These are phyloP conservation scores for Elachura formosa DNA, from an alignment of 2,113 vertebrate species.

Conservation along the genomic window DNA sequence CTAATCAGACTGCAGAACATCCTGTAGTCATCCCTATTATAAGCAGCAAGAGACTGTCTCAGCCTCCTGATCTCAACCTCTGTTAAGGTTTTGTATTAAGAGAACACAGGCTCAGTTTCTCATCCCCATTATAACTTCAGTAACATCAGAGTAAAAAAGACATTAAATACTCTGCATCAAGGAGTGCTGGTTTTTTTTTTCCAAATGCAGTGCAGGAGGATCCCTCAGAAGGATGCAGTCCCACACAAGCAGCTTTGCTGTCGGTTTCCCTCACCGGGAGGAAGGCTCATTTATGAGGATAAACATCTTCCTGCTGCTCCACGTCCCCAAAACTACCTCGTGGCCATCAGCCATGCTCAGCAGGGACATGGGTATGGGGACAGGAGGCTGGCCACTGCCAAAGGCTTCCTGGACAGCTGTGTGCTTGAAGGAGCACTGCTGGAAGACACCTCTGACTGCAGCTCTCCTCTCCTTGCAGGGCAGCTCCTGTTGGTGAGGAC, in stretches of 20 bases:
- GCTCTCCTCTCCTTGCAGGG: neutral
- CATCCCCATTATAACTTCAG: neutral
- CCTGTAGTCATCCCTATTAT: neutral
- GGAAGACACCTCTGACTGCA: neutral
- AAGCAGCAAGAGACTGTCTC: neutral
- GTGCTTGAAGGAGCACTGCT: neutral
- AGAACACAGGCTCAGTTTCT: neutral
- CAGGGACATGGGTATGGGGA: neutral
- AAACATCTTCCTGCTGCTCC: neutral
- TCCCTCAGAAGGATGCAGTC: neutral
- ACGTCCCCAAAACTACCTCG: rapidly evolving
- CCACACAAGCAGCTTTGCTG: neutral
- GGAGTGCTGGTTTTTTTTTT: neutral
- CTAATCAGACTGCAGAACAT: neutral
- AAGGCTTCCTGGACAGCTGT: neutral
- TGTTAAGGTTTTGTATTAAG: neutral
- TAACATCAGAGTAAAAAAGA: neutral
- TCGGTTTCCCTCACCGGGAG: neutral
- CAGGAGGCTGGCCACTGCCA: neutral
- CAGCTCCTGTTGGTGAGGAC: neutral
- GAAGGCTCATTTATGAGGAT: neutral
- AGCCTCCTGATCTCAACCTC: neutral
- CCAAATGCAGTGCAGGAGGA: neutral
- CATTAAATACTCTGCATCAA: neutral
- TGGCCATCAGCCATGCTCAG: neutral